Evolutionary conservation across 2,888 invertebrate species (phyloP).

Genomic region (Latrodectus hesperus): DNA sequence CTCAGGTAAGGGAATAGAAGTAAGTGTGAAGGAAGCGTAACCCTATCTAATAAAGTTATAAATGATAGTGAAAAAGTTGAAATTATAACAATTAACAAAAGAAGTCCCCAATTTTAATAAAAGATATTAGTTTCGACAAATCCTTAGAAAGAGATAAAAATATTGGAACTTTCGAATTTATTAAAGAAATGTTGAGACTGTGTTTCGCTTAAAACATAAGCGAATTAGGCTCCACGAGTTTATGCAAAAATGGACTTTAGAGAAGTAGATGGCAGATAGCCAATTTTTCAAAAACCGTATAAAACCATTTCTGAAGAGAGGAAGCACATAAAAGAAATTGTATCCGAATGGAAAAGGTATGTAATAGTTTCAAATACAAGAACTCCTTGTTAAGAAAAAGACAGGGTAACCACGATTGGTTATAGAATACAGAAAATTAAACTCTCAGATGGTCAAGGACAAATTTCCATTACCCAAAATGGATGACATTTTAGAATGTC

Average conservation of each 20-base stretch:
- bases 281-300: neutral
- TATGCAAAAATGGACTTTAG: neutral
- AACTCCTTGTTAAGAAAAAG: neutral
- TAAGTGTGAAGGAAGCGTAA: no score
- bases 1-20: no score
- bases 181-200: neutral
- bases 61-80: no score
- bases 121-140: neutral
- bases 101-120: neutral
- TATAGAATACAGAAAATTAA: neutral
- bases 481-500: neutral
- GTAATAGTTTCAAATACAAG: neutral
- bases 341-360: neutral
- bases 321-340: neutral
- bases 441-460: no score
- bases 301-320: neutral
- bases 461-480: neutral
- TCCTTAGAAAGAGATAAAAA: neutral
- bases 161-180: neutral
- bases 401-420: neutral
- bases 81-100: neutral
- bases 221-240: neutral
- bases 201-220: neutral
- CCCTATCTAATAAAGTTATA: no score
- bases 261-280: neutral